A percentile compares a stretch with the other conserved stretches of the same genome.
These are phyloP conservation scores for Oithona nana DNA, from an alignment of 2,888 invertebrate genomes.

Conservation along the genomic window DNA sequence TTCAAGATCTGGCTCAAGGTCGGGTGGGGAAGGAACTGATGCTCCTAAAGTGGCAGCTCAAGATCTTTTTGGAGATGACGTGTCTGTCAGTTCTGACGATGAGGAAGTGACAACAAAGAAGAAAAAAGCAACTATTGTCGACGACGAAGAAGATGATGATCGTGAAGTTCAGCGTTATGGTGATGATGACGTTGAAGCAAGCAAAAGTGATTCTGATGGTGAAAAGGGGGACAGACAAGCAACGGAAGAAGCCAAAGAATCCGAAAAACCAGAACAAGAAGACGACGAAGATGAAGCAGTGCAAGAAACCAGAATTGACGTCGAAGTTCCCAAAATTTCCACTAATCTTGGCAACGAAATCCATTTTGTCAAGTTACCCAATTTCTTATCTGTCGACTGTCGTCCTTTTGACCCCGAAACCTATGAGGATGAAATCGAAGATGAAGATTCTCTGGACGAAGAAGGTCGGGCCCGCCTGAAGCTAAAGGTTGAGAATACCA, in stretches of 20 bases:
- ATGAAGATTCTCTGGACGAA: constrained; percentile 73
- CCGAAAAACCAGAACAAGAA: constrained; percentile 20
- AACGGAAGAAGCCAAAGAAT: constrained; percentile 12
- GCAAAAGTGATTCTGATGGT: constrained; percentile 41
- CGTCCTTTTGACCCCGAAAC: constrained; percentile 82
- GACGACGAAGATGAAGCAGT: constrained; percentile 42
- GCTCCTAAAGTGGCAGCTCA: constrained; percentile 44
- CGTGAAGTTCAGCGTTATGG: constrained; percentile 25
- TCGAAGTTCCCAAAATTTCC: constrained; percentile 85
- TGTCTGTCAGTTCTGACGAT: constrained; percentile 75
- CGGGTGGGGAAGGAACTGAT: background rate
- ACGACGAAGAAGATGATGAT: constrained; percentile 33
- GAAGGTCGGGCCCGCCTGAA: constrained; percentile 83
- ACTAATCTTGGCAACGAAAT: constrained; percentile 78
- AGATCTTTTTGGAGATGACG: constrained; percentile 77
- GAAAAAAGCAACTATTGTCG: constrained; percentile 21
- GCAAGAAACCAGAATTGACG: constrained; percentile 85
- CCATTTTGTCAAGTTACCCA: constrained; percentile 90
- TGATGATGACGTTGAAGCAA: constrained; percentile 25
- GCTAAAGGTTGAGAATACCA: constrained; percentile 89
- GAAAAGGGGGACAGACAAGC: constrained; percentile 33
- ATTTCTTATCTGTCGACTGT: constrained; percentile 93
- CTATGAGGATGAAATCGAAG: constrained; percentile 96
- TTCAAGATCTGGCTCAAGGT: constrained; percentile 9
- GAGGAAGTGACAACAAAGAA: constrained; percentile 32